Evolutionary conservation across 1,140 invertebrate species (phyloP).

Genomic region (Choristoneura fumiferana): DNA sequence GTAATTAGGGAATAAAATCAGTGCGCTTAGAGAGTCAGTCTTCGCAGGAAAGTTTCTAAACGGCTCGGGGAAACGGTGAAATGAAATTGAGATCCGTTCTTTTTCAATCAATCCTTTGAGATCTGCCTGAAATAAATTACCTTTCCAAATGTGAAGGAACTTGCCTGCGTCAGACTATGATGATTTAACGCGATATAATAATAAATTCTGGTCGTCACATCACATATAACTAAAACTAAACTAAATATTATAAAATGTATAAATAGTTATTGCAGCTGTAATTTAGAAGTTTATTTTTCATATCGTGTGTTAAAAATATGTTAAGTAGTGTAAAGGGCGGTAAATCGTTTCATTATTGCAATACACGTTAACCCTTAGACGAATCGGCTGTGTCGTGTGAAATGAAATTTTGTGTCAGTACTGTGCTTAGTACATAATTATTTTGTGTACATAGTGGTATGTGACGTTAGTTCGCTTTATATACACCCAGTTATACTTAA

Average conservation of each 20-base stretch:
- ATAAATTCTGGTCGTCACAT: slow-evolving; percentile 53
- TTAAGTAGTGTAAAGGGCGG: slow-evolving; percentile 74
- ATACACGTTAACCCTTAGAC: slow-evolving; percentile 59
- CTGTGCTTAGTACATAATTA: slow-evolving; percentile 54
- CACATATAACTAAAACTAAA: no score
- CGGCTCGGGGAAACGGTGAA: background rate
- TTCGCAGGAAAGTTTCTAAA: background rate
- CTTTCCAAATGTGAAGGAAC: background rate
- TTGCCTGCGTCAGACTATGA: slow-evolving; percentile 2
- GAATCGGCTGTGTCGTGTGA: slow-evolving; percentile 75
- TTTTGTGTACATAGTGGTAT: slow-evolving; percentile 58
- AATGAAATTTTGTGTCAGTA: slow-evolving; percentile 54
- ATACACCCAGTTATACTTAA: background rate
- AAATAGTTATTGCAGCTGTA: slow-evolving; percentile 78
- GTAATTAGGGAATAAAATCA: slow-evolving; percentile 52
- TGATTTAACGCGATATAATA: slow-evolving; percentile 53
- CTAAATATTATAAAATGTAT: slow-evolving; percentile 71
- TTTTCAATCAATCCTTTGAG: no score
- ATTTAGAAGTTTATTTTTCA: slow-evolving; percentile 77
- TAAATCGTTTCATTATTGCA: slow-evolving; percentile 66
- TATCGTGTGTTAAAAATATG: slow-evolving; percentile 75
- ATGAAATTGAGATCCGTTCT: slow-evolving; percentile 1
- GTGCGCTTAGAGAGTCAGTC: slow-evolving; percentile 58
- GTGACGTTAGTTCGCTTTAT: slow-evolving; percentile 26
- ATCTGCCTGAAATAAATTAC: no score